Evolutionary conservation across 2,113 vertebrate genomes (phyloP), one percentile per base, ranked within the genome.

Genomic region (Brachypodius melanocephalos): DNA sequence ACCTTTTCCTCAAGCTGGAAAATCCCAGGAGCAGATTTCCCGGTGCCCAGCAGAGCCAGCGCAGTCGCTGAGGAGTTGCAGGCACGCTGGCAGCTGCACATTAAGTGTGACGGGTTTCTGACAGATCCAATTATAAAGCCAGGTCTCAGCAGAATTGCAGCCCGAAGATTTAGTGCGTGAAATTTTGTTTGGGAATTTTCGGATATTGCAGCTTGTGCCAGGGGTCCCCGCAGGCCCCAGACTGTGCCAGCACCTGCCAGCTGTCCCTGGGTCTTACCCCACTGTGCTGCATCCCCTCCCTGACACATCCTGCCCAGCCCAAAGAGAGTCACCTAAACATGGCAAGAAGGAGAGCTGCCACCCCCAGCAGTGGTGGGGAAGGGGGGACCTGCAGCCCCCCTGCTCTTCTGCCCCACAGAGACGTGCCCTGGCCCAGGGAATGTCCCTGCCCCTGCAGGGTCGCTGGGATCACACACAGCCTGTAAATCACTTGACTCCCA

Each of bases 111-210:
- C 89, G 63, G 93, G 65, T 90, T 95, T 79, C 89, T 96, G 97
- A 96, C 97, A 96, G 94, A 97, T 97, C 96, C 97, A 95, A 96
- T 97, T 97, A 97, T 93, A 96, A 96, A 96, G 92, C 80, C 69
- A 28, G 62, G 72, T 76, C 95, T 96, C 96, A 72, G 93, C 95
- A 96, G 96, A 94, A 94, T 87, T 31, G 1, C 81, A 67, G 89
- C 54, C 29, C 79, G 26, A 83, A 90, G 88, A 94, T 92, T 75
- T 66, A 86, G 81, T 6, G 72, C 93, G 9, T 91, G 85, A 93
- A 92, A 97, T 96, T 78, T 69, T 58, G 67, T 67, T 75, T 51
- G 86, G 71, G 88, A 82, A 15, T 93, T 91, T 88, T 91, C 10
- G 1, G 13, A 18, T 63, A 17, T 14, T 25, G 73, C 43, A 63